phyloP scores from a whole-genome alignment of 2,113 vertebrate species.

The Pedionomus torquatus region DNA sequence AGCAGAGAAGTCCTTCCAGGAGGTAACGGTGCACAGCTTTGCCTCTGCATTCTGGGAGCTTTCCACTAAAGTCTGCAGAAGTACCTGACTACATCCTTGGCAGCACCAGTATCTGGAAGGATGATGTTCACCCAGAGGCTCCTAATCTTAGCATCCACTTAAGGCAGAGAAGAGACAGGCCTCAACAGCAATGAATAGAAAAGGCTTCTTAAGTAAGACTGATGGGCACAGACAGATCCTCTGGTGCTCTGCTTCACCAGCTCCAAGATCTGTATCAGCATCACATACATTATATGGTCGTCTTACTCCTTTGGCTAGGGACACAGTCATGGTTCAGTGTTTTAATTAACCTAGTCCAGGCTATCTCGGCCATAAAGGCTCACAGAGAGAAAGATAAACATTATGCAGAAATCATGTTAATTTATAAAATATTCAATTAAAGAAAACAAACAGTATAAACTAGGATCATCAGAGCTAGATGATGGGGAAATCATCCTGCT shows the following conservation, averaged over 20 bases:
- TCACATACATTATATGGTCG: background rate
- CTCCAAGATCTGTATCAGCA: slow-evolving; percentile 53
- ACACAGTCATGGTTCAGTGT: slow-evolving; percentile 34
- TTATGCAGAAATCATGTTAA: slow-evolving; percentile 28
- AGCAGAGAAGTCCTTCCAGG: background rate
- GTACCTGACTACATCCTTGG: background rate
- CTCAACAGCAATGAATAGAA: slow-evolving; percentile 40
- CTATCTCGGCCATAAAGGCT: slow-evolving; percentile 33
- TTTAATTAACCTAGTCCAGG: slow-evolving; percentile 54
- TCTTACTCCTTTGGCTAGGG: slow-evolving; percentile 31
- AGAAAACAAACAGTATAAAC: slow-evolving; percentile 59
- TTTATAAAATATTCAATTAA: slow-evolving; percentile 59
- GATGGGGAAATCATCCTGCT: background rate
- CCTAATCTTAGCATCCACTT: slow-evolving; percentile 35
- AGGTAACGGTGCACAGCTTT: accelerated
- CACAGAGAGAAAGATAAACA: slow-evolving; percentile 23
- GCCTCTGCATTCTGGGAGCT: background rate
- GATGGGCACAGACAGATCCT: slow-evolving; percentile 44
- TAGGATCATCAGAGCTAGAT: slow-evolving; percentile 8
- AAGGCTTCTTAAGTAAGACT: slow-evolving; percentile 47
- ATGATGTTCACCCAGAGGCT: slow-evolving; percentile 43
- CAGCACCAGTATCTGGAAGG: background rate
- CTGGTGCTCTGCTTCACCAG: background rate
- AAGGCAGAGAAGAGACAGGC: slow-evolving; percentile 40
- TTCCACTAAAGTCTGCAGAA: background rate